Conservation (phyloP, 2,113 vertebrate species). For the Synodontis membranacea region DNA sequence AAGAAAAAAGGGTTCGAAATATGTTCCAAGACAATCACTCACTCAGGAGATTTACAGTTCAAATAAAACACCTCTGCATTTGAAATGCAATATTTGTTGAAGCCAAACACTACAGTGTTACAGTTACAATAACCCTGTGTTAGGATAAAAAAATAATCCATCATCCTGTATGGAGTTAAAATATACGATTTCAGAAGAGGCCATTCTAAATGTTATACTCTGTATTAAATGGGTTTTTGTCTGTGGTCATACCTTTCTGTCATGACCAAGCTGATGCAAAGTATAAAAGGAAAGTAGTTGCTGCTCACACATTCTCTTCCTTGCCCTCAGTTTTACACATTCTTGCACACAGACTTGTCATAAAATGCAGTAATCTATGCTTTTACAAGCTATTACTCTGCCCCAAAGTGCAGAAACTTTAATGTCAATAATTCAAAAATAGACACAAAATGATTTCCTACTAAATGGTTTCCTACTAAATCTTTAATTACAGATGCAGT, state of each 20-base stretch:
- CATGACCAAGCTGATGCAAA: not conserved
- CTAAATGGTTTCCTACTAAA: constrained; percentile 55
- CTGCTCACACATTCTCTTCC: not conserved
- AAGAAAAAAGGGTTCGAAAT: constrained; percentile 28
- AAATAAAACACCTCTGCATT: constrained; percentile 29
- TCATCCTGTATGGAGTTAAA: constrained; percentile 28
- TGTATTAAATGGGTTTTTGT: not conserved
- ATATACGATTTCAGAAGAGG: not conserved
- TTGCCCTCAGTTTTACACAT: not conserved
- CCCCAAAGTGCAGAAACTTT: constrained; percentile 62
- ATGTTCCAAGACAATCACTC: constrained; percentile 40
- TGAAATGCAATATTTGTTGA: constrained; percentile 26
- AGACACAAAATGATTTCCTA: constrained; percentile 58
- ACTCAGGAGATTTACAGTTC: constrained; percentile 31
- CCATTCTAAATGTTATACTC: not conserved
- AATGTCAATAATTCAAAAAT: constrained; percentile 69
- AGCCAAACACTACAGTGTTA: constrained; percentile 32
- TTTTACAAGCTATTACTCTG: constrained; percentile 43
- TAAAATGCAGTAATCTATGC: constrained; percentile 48
- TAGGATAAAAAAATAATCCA: constrained; percentile 7
- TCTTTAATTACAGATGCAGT: constrained; percentile 77
- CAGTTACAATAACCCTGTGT: constrained; percentile 50
- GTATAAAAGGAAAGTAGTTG: not conserved
- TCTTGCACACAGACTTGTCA: constrained; percentile 40
- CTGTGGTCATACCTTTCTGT: not conserved